Percentiles rank a stretch among this genome's conserved stretches.
Conservation (phyloP, 2,113 vertebrate species). For the Ursus arctos region DNA sequence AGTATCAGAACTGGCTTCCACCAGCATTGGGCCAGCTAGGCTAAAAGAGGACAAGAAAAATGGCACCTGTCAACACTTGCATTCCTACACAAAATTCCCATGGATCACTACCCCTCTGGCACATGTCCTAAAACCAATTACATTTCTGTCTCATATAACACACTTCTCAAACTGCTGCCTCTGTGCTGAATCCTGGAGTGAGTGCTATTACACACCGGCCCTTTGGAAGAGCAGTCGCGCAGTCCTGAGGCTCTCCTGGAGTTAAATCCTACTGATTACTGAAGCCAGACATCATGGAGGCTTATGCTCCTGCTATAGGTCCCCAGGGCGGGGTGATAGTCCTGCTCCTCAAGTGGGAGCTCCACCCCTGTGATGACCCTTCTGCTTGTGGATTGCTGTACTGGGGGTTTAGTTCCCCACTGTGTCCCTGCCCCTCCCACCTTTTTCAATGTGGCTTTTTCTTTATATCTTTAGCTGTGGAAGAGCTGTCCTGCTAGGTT, state of each 20-base stretch:
- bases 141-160: not conserved
- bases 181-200: not conserved
- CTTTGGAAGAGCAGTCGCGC: not conserved
- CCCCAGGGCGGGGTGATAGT: not conserved
- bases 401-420: not conserved
- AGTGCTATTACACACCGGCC: not conserved
- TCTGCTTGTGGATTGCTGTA: not conserved
- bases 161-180: not conserved
- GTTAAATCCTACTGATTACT: not conserved
- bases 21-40: not conserved
- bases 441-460: not conserved
- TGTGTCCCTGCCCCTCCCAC: not conserved
- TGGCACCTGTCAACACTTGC: not conserved
- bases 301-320: not conserved
- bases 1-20: not conserved
- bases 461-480: not conserved
- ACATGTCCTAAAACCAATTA: not conserved
- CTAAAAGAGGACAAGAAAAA: not conserved
- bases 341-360: not conserved
- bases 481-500: not conserved
- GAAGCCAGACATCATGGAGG: not conserved
- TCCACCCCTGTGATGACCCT: not conserved
- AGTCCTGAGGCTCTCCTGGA: not conserved
- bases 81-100: not conserved
- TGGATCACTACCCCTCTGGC: not conserved